A percentile compares a stretch with the other conserved stretches of the same genome.
phyloP scores from a whole-genome alignment of 2,888 invertebrate species.

The Hedya salicella region DNA sequence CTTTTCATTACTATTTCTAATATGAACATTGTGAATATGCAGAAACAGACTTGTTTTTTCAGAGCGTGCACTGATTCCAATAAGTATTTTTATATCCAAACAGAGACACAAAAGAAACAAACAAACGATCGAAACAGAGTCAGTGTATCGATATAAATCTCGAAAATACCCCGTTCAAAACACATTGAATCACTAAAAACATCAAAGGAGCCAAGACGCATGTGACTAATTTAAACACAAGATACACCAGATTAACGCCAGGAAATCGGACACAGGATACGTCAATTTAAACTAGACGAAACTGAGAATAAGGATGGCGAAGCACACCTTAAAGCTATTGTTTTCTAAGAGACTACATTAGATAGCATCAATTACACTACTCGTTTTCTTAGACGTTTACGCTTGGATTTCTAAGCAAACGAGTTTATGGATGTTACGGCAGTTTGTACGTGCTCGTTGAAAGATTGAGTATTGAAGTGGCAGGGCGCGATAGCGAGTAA shows the following conservation, averaged over 20 bases:
- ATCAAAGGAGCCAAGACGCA: conserved; percentile 65
- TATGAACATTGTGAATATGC: no score
- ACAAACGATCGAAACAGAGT: conserved; percentile 41
- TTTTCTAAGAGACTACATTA: conserved; percentile 50
- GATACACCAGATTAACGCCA: conserved; percentile 73
- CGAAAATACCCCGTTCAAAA: conserved; percentile 57
- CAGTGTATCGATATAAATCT: conserved; percentile 51
- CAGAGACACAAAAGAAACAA: conserved; percentile 35
- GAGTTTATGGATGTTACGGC: conserved; percentile 52
- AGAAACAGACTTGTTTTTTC: conserved; percentile 59
- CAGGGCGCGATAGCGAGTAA: conserved; percentile 76
- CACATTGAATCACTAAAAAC: conserved; percentile 60
- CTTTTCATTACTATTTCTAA: no score
- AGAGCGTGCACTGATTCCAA: conserved; percentile 6
- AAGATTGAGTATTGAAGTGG: conserved; percentile 64
- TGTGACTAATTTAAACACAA: conserved; percentile 71
- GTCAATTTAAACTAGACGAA: conserved; percentile 80
- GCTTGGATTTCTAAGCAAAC: conserved; percentile 47
- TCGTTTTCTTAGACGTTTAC: conserved; percentile 45
- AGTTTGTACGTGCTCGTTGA: conserved; percentile 49
- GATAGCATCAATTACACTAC: conserved; percentile 54
- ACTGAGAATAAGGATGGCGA: conserved; percentile 65
- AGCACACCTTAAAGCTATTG: conserved; percentile 61
- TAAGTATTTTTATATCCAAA: conserved; percentile 37
- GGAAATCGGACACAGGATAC: conserved; percentile 81